Base-by-base conservation (phyloP, 2,113 vertebrate genomes). In the Engystomops pustulosus region DNA sequence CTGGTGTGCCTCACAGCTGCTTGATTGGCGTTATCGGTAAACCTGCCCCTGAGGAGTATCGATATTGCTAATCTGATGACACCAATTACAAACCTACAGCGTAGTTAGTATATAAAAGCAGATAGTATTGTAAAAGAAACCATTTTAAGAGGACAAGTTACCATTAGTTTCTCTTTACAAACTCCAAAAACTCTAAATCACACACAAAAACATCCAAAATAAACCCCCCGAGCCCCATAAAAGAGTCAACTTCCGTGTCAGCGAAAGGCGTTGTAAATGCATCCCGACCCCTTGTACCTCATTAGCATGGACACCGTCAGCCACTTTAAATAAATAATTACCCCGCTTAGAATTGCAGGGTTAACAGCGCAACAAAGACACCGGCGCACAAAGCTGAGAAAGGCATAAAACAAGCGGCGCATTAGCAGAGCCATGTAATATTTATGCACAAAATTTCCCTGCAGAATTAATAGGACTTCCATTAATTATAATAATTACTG, bases 401-500 rank as follows among this genome's bases (percentile, higher is more conserved):
- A 78, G 30, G 67, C 65, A 81, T 53, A 81, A 71, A 71, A 71
- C 47, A 81, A 25, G 30, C 12, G 8, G 47, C 3, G 23, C 67
- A 44, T 71, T 70, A 71, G 67, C 20, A 55, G 30, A 18, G 30
- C 30, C 38, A 81, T 81, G 34, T 70, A 81, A 81, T 70, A 71
- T 71, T 81, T 81, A 81, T 81, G 80, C n/a, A 27, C 25, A 71
- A 53, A 71, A 23, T 55, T 55, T 70, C 80, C 80, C 80, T 3
- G 44, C 62, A 38, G 80, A 81, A 81, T 81, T 81, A 81, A 81
- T 81, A 81, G 80, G 80, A 45, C 45, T 68, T 47, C 60, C 79
- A 80, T 81, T 71, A 81, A 69, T 49, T 53, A 71, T 55, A 17
- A 81, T 79, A 79, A 79, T 79, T 79, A 79, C 77, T 1, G 38